These are phyloP conservation scores for Strix uralensis DNA, from an alignment of 2,113 vertebrate species.

Conservation along the genomic window DNA sequence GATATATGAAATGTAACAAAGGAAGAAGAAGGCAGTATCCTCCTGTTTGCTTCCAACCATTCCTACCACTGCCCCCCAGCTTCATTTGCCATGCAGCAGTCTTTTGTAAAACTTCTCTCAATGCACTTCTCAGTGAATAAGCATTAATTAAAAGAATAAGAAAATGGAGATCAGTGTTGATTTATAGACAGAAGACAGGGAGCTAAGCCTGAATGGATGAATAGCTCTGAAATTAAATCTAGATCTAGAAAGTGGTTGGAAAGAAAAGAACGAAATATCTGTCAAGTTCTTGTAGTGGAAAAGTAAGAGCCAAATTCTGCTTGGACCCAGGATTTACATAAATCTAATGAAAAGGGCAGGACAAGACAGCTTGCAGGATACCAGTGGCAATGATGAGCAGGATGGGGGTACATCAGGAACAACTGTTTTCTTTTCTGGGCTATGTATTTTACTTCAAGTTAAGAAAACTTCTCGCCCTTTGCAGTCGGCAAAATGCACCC, in stretches of 20 bases:
- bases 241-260: not conserved
- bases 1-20: not conserved
- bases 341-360: not conserved
- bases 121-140: not conserved
- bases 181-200: not conserved
- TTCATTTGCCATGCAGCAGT: not conserved
- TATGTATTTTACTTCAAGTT: not conserved
- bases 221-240: not conserved
- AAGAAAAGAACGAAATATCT: not conserved
- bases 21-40: not conserved
- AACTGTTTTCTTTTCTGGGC: not conserved
- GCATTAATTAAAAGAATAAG: conserved; percentile 8
- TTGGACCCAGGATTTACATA: not conserved
- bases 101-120: not conserved
- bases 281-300: not conserved
- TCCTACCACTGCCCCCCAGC: not conserved
- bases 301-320: not conserved
- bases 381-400: not conserved
- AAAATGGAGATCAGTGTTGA: not conserved
- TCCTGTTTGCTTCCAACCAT: not conserved
- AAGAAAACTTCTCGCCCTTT: not conserved
- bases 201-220: not conserved
- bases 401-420: not conserved
- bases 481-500: not conserved
- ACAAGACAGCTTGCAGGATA: not conserved